Evolutionary conservation across 1,140 invertebrate species (phyloP).

Genomic region (Nebria ingens): DNA sequence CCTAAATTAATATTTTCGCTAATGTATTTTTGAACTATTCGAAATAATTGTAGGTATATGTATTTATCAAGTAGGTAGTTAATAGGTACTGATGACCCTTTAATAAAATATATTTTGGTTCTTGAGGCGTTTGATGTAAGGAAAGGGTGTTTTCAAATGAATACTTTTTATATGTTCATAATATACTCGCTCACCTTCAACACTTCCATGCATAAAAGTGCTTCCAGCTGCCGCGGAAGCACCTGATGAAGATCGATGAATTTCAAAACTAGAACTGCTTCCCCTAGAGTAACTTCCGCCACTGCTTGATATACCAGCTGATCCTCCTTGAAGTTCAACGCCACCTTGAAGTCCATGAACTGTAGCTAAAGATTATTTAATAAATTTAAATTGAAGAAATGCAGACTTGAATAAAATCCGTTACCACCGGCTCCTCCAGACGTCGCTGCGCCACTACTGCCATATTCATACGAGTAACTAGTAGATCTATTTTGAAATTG

Average conservation of each 20-base stretch:
- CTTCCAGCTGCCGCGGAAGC: not conserved
- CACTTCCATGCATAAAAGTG: not conserved
- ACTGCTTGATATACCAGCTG: constrained; percentile 9
- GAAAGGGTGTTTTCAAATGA: not conserved
- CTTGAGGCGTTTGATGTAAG: not conserved
- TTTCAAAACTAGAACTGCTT: not conserved
- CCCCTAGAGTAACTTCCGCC: not conserved
- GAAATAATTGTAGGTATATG: too few relatives aligned
- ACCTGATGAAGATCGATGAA: not conserved
- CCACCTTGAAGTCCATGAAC: not conserved
- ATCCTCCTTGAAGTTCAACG: not conserved
- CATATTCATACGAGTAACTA: constrained; percentile 5
- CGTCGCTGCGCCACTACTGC: not conserved
- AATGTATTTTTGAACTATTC: too few relatives aligned
- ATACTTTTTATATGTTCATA: not conserved
- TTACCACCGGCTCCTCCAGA: not conserved
- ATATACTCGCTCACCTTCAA: not conserved
- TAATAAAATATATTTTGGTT: not conserved
- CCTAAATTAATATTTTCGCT: not conserved
- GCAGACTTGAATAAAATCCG: too few relatives aligned
- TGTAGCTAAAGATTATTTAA: not conserved
- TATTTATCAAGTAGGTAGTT: too few relatives aligned
- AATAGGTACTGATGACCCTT: too few relatives aligned
- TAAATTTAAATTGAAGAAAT: too few relatives aligned
- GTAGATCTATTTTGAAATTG: not conserved